Evolutionary conservation across 2,888 invertebrate species (phyloP).

Genomic region (Allolobophora icterica): DNA sequence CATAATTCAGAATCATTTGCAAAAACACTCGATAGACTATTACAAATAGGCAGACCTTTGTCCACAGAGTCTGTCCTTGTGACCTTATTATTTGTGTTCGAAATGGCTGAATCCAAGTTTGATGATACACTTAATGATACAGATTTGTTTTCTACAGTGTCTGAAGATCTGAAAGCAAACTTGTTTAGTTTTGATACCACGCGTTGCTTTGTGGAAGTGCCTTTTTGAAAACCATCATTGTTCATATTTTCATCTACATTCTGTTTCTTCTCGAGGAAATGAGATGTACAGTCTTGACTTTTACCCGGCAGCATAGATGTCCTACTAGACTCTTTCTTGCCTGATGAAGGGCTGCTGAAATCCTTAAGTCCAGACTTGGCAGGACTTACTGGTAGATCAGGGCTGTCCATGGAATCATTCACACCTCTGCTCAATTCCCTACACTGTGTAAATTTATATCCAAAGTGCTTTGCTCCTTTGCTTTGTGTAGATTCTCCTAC

Average conservation of each 20-base stretch:
- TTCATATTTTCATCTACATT: neutral
- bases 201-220: neutral
- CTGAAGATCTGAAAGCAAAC: constrained; percentile 20
- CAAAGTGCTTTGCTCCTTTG: neutral
- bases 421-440: neutral
- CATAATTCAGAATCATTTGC: constrained; percentile 14
- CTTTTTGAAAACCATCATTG: neutral
- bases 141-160: neutral
- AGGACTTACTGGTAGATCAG: constrained; percentile 9
- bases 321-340: neutral
- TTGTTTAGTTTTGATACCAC: neutral
- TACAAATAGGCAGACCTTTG: neutral
- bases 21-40: neutral
- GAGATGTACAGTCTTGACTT: neutral
- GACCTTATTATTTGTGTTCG: neutral
- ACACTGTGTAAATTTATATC: neutral
- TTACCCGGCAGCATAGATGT: neutral
- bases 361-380: neutral
- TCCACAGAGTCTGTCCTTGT: neutral
- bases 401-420: neutral
- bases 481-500: neutral
- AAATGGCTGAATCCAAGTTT: neutral
- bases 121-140: neutral
- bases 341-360: neutral
- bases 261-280: neutral